Evolutionary conservation across 2,797 vertebrate genomes (phyloP), one percentile per base, ranked within the genome.

Genomic region (Linurgus olivaceus): DNA sequence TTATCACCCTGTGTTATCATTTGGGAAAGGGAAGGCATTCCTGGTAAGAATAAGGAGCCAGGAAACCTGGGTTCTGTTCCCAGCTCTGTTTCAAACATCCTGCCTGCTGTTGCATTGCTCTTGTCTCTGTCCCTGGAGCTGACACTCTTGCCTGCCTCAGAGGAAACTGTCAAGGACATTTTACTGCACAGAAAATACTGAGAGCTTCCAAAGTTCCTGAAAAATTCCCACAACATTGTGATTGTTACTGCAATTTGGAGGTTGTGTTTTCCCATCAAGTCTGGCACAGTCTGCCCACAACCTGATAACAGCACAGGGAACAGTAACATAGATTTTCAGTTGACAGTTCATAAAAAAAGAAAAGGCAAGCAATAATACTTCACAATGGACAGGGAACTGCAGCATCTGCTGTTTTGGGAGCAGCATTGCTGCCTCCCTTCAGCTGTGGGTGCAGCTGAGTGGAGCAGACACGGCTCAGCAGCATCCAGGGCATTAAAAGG

Each of bases 331-430:
- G 59, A 70, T 81, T 94, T 94, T 83, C 55, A 76, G 76, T 40
- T 84, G 79, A 73, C 76, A 84, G 63, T 84, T 93, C 70, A 84
- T 70, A 50, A 87, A 90, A 38, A 45, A 73, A 77, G 67, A 73
- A 72, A 90, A 75, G 77, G 81, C 88, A 82, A 91, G 72, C 63
- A 55, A 17, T 93, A 72, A 83, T 70, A 15, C 55, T 52, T 57
- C 47, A 81, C 83, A 90, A 80, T 96, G 80, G 91, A n/a, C 33
- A 73, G 37, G 54, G 55, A 84, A 55, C 11, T 42, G 57, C 70
- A 94, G 79, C 91, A 94, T 79, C 91, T 86, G 93, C 55, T 91
- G 62, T 45, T 82, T 21, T 81, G 79, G 72, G 48, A 77, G 91
- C 61, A 68, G 75, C 24, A 16, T 5, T 50, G 42, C 78, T 68